Percentiles rank a stretch among this genome's conserved stretches.
These are phyloP conservation scores for Nipponia nippon DNA, from an alignment of 2,113 vertebrate species.

Conservation along the genomic window DNA sequence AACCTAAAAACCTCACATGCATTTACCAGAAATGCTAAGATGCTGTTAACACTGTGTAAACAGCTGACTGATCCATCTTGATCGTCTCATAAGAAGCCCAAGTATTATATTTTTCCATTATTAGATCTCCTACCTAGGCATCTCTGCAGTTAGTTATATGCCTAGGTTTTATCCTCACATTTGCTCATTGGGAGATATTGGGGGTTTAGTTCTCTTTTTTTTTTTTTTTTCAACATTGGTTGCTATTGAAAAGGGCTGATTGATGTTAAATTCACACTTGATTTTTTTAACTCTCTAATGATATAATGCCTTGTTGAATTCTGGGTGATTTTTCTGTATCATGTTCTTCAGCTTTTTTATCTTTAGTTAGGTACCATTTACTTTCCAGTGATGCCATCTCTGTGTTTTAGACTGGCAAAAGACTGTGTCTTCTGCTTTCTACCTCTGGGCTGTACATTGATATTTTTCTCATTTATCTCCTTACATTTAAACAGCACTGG, in stretches of 20 bases:
- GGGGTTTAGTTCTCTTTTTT: background rate
- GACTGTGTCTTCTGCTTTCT: background rate
- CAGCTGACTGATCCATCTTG: background rate
- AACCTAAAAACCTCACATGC: rapidly evolving
- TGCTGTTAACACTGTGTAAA: background rate
- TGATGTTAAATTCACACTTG: background rate
- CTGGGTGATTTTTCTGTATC: background rate
- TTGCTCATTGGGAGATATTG: background rate
- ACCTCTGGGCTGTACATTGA: background rate
- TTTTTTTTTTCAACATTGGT: background rate
- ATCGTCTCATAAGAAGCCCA: background rate
- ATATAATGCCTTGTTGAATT: background rate
- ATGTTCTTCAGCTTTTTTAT: background rate
- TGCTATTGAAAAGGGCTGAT: background rate
- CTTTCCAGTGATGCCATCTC: background rate
- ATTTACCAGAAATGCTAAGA: background rate
- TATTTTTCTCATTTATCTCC: background rate
- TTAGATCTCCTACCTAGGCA: background rate
- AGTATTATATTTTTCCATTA: background rate
- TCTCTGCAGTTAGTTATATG: background rate
- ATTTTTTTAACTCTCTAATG: background rate
- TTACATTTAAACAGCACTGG: background rate
- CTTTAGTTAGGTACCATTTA: background rate
- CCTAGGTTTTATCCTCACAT: background rate
- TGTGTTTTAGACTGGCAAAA: background rate